phyloP scores from a whole-genome alignment of 2,113 vertebrate genomes.

The Nyctereutes procyonoides region DNA sequence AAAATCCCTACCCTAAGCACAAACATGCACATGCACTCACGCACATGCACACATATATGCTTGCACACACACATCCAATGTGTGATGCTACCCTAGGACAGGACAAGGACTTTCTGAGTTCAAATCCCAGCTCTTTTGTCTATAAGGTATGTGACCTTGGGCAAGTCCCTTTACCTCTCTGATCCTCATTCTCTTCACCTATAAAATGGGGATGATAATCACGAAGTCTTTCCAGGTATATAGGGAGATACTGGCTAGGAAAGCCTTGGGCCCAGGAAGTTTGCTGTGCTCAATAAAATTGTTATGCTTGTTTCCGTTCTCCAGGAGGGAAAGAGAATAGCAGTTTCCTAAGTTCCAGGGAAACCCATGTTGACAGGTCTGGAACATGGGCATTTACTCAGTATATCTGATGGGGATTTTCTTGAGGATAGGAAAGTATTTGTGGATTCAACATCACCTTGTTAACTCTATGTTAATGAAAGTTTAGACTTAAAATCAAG shows the following conservation, averaged over 20 bases:
- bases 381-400: background rate
- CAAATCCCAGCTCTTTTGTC: background rate
- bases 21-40: fast-evolving
- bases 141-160: background rate
- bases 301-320: background rate
- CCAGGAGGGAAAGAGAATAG: background rate
- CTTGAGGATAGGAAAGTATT: background rate
- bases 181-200: background rate
- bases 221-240: background rate
- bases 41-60: too few species aligned
- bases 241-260: background rate
- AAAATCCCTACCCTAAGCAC: background rate
- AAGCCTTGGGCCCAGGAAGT: background rate
- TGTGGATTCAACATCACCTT: background rate
- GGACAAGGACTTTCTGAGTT: background rate
- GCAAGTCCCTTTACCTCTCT: background rate
- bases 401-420: background rate
- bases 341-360: background rate
- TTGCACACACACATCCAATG: background rate
- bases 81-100: too few species aligned
- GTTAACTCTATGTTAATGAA: background rate
- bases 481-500: background rate
- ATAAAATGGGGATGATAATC: background rate
- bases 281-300: background rate
- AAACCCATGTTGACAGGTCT: background rate